Base-by-base conservation (phyloP, 2,797 vertebrate genomes). In the Phataginus tetradactyla region DNA sequence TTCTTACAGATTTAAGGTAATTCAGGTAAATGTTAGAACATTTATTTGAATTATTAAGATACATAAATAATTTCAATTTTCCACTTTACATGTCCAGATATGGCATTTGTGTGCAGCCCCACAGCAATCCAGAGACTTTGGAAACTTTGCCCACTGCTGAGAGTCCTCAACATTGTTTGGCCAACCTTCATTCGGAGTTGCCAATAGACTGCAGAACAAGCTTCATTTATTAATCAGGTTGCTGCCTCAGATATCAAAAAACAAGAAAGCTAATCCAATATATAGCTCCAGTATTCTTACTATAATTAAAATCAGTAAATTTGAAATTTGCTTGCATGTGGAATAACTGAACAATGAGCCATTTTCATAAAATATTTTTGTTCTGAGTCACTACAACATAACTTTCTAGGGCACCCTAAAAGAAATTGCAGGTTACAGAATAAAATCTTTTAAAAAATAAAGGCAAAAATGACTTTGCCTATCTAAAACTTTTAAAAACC, bases 1-100 rank as follows among this genome's bases (percentile, higher is more conserved):
- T 97, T 96, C 96, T 95, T 96, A 4, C 78, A 96, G 80, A 96
- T 84, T 94, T 83, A 93, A 81, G 71, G 91, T 96, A 97, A 97
- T 93, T 94, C 92, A 95, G 34, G 88, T 96, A 96, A 97, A 95
- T 78, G 84, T 91, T 95, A 92, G 63, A 96, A 90, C 68, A 90
- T 87, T 95, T 81, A 93, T 90, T 95, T 86, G 79, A 96, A 97
- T 97, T 98, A 96, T 90, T 75, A 91, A 97, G 74, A 95, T 96
- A 90, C 18, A 95, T 59, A 97, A 95, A 96, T 96, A 93, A 86
- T 93, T 96, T 93, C 91, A 79, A 88, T 97, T 95, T 97, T 94
- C 94, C 86, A 88, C 72, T 94, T 93, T 83, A 37, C 12, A 71
- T 90, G 95, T 91, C 86, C 86, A 85, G 57, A 85, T 94, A 91